phyloP scores from a whole-genome alignment of 2,888 invertebrate genomes.

The Drepana falcataria region DNA sequence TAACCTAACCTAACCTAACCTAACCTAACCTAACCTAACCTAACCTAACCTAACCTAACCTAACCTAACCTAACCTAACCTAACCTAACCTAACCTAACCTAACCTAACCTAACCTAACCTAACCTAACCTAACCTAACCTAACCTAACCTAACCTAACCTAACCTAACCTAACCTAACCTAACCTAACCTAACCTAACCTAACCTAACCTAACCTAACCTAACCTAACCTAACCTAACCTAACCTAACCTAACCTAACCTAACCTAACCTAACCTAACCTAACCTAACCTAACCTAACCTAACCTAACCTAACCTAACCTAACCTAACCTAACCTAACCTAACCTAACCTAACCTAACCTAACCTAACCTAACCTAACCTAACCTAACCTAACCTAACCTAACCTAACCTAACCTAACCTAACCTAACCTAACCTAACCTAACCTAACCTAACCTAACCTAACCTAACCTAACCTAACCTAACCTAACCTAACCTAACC shows the following conservation, averaged over 20 bases:
- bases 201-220: conserved; percentile 21
- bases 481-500: conserved; percentile 10
- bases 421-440: conserved; percentile 10
- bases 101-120: conserved; percentile 17
- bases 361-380: conserved; percentile 13
- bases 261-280: conserved; percentile 13
- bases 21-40: conserved; percentile 20
- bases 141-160: conserved; percentile 15
- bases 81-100: conserved; percentile 18
- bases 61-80: conserved; percentile 16
- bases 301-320: conserved; percentile 10
- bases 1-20: conserved; percentile 17
- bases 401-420: conserved; percentile 11
- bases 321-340: conserved; percentile 9
- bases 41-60: conserved; percentile 18
- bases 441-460: conserved; percentile 10
- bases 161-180: conserved; percentile 16
- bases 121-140: conserved; percentile 15
- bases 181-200: conserved; percentile 20
- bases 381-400: conserved; percentile 12
- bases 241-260: conserved; percentile 19
- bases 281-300: conserved; percentile 11
- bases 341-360: conserved; percentile 7
- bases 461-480: conserved; percentile 9
- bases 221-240: conserved; percentile 20